phyloP scores from a whole-genome alignment of 1,140 invertebrate genomes.

The Tetragnatha versicolor region DNA sequence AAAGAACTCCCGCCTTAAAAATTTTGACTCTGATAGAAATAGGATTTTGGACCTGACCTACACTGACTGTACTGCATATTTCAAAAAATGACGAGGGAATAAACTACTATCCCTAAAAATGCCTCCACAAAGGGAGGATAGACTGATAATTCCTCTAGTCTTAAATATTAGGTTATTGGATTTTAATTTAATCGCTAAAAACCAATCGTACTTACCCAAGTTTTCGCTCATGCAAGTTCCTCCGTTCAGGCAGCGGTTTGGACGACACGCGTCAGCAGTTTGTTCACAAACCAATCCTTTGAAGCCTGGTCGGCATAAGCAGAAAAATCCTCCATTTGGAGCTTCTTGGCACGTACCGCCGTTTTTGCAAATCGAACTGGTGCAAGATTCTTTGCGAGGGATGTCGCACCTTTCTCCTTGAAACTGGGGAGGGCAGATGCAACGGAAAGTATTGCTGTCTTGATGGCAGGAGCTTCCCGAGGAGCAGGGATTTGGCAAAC shows the following conservation, averaged over 20 bases:
- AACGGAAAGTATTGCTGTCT: constrained; percentile 78
- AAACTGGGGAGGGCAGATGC: constrained; percentile 76
- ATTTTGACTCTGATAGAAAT: too few species aligned
- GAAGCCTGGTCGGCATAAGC: constrained; percentile 86
- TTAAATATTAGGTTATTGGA: too few species aligned
- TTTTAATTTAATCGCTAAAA: too few species aligned
- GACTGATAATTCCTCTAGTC: too few species aligned
- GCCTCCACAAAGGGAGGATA: too few species aligned
- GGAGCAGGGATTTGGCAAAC: constrained; percentile 87
- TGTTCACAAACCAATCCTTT: constrained; percentile 87
- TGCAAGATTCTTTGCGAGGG: constrained; percentile 82
- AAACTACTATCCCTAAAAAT: too few species aligned
- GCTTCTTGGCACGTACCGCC: constrained; percentile 88
- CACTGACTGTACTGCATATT: too few species aligned
- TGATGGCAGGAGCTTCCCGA: constrained; percentile 78
- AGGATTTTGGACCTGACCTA: too few species aligned
- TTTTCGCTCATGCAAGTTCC: constrained; percentile 75
- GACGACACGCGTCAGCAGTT: constrained; percentile 83
- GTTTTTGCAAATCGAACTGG: constrained; percentile 83
- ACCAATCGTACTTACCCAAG: constrained; percentile 62
- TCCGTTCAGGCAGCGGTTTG: constrained; percentile 87
- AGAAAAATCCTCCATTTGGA: constrained; percentile 86
- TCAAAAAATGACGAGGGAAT: too few species aligned
- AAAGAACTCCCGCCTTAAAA: too few species aligned
- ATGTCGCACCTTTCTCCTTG: constrained; percentile 85